Conservation (phyloP, 2,797 vertebrate genomes). For the Diplodus puntazzo region DNA sequence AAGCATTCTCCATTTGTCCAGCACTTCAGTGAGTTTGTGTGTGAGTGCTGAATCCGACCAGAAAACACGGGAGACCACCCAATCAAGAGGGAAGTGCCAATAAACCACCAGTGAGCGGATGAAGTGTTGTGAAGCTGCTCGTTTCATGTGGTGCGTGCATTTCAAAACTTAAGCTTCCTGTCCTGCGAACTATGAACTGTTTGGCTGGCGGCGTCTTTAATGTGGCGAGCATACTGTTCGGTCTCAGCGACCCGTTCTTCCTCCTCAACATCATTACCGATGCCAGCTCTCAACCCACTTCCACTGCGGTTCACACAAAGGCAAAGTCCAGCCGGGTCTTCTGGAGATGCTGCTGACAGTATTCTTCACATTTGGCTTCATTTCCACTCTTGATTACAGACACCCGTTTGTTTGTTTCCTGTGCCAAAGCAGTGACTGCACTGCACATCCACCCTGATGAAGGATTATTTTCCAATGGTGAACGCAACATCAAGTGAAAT, state of each 20-base stretch:
- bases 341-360: neutral
- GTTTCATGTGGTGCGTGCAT: constrained; percentile 63
- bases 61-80: constrained; percentile 68
- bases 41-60: constrained; percentile 22
- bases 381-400: neutral
- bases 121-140: constrained; percentile 51
- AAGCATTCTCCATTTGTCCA: constrained; percentile 35
- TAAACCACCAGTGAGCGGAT: constrained; percentile 56
- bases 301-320: constrained; percentile 52
- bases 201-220: constrained; percentile 52
- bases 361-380: constrained; percentile 2
- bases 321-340: constrained; percentile 41
- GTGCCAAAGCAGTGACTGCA: neutral
- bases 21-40: constrained; percentile 21
- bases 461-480: neutral
- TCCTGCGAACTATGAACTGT: constrained; percentile 59
- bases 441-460: neutral
- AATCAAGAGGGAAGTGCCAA: constrained; percentile 66
- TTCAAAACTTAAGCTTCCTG: constrained; percentile 58
- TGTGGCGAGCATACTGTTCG: constrained; percentile 56
- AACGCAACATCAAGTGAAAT: neutral
- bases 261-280: constrained; percentile 30
- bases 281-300: constrained; percentile 37
- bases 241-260: constrained; percentile 52
- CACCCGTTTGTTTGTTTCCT: neutral